Conservation (phyloP, 2,888 invertebrate species). For the Cheilosia variabilis region DNA sequence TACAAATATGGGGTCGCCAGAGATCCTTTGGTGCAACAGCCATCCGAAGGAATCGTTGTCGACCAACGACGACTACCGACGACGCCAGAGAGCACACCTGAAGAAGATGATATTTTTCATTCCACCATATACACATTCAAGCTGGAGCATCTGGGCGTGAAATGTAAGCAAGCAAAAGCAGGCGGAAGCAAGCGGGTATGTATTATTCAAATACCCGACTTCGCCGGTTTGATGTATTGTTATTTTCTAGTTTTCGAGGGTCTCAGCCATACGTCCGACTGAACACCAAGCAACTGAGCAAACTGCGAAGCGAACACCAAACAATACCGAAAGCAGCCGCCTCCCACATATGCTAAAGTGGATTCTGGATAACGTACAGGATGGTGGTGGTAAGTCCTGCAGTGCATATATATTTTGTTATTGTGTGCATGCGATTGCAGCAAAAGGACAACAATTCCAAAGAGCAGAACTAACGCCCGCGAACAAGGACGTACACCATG, state of each 20-base stretch:
- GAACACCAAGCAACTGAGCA: conserved; percentile 9
- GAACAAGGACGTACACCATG: conserved; percentile 17
- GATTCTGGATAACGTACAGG: too few species aligned
- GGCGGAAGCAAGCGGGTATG: conserved; percentile 73
- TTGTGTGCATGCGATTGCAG: conserved; percentile 37
- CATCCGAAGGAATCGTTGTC: neutral
- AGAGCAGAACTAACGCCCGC: conserved; percentile 3
- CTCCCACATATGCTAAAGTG: neutral
- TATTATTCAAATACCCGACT: conserved; percentile 74
- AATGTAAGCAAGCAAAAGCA: conserved; percentile 66
- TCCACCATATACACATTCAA: conserved; percentile 43
- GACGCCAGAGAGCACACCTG: conserved; percentile 52
- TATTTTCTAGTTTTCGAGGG: conserved; percentile 62
- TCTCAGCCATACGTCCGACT: conserved; percentile 44
- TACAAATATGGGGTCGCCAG: conserved; percentile 42
- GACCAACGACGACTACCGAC: neutral
- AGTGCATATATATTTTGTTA: too few species aligned
- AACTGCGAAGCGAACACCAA: conserved; percentile 10
- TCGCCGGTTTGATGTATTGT: conserved; percentile 71
- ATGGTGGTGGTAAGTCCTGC: too few species aligned
- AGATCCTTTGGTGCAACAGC: conserved; percentile 27
- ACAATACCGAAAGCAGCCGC: conserved; percentile 21
- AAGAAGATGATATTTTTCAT: conserved; percentile 72
- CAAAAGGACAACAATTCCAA: conserved; percentile 48
- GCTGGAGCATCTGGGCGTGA: conserved; percentile 59